Evolutionary conservation across 1,140 invertebrate genomes (phyloP), one percentile per base, ranked within the genome.

Genomic region (Vanessa atalanta): DNA sequence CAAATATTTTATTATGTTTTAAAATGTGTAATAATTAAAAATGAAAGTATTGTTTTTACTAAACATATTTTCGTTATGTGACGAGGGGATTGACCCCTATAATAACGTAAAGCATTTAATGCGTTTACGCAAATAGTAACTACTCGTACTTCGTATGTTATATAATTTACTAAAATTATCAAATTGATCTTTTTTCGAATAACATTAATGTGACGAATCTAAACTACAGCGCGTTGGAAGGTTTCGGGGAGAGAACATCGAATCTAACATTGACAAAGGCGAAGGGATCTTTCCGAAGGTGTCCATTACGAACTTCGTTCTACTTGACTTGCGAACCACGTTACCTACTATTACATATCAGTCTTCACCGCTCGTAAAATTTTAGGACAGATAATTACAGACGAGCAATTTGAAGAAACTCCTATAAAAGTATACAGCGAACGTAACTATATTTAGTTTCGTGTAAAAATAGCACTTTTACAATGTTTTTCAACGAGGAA

Each of bases 391-490:
- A 85, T 88, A 83, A 79, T 84, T 87, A 84, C 77, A 86, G 86
- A 84, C 83, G 84, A 89, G 86, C 85, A 79, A 86, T 84, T 84
- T 83, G 86, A 88, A 84, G 84, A 83, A 88, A 89, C 80, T 82
- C 79, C 82, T 87, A 87, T 79, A 86, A 88, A 85, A 77, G 70
- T 81, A 68, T 83, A 80, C 84, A 74, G 86, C 88, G 87, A 89
- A 57, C 20, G 53, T 57, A 57, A 90, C 79, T 87, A 83, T 83
- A 79, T 61, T 65, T 78, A 80, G 60, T 76, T 83, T 83, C 85
- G 86, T 91, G 90, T 88, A 91, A 92, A 92, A 92, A 92, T 92
- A 92, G 89, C 89, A 85, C 87, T 85, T 91, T 87, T 90, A 91
- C 87, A 88, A 89, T 82, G 84, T 89, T 85, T 88, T 89, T 79